phyloP scores from a whole-genome alignment of 2,888 invertebrate genomes.

The Zaprionus obscuricornis region DNA sequence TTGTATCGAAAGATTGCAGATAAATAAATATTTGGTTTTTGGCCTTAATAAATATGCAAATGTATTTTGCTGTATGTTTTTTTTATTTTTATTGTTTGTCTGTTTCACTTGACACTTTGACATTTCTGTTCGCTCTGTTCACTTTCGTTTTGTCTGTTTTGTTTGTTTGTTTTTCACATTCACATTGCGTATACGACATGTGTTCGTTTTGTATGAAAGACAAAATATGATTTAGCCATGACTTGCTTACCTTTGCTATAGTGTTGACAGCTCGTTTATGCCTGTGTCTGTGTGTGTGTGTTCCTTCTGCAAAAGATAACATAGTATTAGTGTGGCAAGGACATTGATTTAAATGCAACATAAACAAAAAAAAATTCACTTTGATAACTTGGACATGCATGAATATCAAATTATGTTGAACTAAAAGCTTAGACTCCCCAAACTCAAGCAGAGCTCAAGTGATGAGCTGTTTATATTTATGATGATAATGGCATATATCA shows the following conservation, averaged over 20 bases:
- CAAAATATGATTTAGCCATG: slow-evolving; percentile 7
- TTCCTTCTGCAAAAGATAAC: slow-evolving; percentile 45
- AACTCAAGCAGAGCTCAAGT: slow-evolving; percentile 40
- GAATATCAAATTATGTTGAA: slow-evolving; percentile 67
- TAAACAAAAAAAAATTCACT: slow-evolving; percentile 51
- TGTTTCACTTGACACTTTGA: no score
- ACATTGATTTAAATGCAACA: slow-evolving; percentile 56
- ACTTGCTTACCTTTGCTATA: slow-evolving; percentile 38
- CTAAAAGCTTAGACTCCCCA: slow-evolving; percentile 63
- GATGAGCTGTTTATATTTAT: slow-evolving; percentile 70
- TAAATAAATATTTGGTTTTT: slow-evolving; percentile 35
- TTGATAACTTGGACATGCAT: slow-evolving; percentile 53
- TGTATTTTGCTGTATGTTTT: slow-evolving; percentile 11
- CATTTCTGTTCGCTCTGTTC: no score
- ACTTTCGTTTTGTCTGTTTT: no score
- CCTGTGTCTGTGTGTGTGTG: neutral
- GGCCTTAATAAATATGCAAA: slow-evolving; percentile 41
- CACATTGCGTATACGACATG: slow-evolving; percentile 31
- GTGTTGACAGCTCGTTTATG: neutral
- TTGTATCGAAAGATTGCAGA: slow-evolving; percentile 15
- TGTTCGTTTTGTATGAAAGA: slow-evolving; percentile 19
- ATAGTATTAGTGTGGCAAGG: slow-evolving; percentile 31
- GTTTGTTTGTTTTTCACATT: neutral
- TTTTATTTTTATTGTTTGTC: slow-evolving; percentile 20
- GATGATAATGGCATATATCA: slow-evolving; percentile 28